A percentile compares a stretch with the other conserved stretches of the same genome.
phyloP scores from a whole-genome alignment of 2,888 invertebrate genomes.

The Microctonus brassicae region DNA sequence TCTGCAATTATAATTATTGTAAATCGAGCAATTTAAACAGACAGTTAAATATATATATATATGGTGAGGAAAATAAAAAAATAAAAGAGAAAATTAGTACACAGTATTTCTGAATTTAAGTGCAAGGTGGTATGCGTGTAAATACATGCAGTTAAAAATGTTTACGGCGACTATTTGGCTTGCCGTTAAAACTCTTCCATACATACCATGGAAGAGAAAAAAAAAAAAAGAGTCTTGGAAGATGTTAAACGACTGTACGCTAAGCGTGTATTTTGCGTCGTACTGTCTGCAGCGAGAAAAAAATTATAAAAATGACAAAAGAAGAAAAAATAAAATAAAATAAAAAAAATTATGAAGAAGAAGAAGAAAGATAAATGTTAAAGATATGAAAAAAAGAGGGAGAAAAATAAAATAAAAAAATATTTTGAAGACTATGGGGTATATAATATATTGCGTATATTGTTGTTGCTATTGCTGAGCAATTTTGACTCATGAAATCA shows the following conservation, averaged over 20 bases:
- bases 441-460: background rate
- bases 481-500: background rate
- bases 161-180: conserved; percentile 3
- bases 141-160: conserved; percentile 17
- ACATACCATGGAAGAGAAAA: background rate
- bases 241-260: conserved; percentile 12
- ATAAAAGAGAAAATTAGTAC: background rate
- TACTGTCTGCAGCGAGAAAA: conserved; percentile 13
- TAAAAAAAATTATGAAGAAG: background rate
- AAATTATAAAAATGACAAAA: background rate
- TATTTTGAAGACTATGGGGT: background rate
- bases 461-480: background rate
- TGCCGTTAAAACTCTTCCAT: conserved; percentile 22
- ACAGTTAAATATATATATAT: background rate
- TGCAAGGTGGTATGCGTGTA: conserved; percentile 19
- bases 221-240: conserved; percentile 6
- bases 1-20: background rate
- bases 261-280: conserved; percentile 6
- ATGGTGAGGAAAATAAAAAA: no score
- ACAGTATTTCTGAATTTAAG: background rate
- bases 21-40: background rate
- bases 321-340: conserved; percentile 2
- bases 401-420: background rate
- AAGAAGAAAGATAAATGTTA: no score
- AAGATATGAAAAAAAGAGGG: background rate